phyloP scores from a whole-genome alignment of 2,797 vertebrate species.

The Acanthurus leucopareius region DNA sequence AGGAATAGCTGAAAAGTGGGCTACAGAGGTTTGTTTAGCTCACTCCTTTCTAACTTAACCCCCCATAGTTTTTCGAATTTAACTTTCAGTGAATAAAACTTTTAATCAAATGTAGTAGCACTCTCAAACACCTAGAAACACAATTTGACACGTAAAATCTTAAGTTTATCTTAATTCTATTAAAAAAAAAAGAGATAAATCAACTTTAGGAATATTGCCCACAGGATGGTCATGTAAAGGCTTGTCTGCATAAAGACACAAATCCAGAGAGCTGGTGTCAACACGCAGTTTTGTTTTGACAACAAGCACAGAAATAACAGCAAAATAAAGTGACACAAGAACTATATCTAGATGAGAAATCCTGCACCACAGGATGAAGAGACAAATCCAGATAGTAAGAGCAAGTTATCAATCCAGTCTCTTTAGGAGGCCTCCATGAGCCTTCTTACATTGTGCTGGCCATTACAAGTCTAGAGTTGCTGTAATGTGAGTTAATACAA shows the following conservation, averaged over 20 bases:
- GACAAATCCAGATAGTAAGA: background rate
- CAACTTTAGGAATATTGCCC: background rate
- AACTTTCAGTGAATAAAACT: too few relatives aligned
- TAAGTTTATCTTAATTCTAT: background rate
- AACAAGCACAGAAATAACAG: background rate
- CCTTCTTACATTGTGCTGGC: background rate
- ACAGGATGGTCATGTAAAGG: background rate
- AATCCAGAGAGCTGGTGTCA: background rate
- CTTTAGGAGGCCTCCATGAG: background rate
- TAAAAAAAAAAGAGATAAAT: background rate
- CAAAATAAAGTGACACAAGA: background rate
- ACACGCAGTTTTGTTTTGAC: background rate
- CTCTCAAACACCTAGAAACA: background rate
- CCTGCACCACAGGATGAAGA: background rate
- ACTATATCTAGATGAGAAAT: background rate
- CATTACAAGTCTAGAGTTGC: conserved; percentile 12
- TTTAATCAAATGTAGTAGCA: background rate
- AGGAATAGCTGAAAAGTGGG: background rate
- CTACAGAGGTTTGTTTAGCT: background rate
- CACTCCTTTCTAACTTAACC: background rate
- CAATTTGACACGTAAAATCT: too few relatives aligned
- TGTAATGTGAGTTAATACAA: conserved; percentile 35
- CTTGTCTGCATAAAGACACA: background rate
- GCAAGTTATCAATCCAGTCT: background rate
- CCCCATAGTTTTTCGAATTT: background rate